These are phyloP conservation scores for Sesia apiformis DNA, from an alignment of 2,888 invertebrate species.

Conservation along the genomic window DNA sequence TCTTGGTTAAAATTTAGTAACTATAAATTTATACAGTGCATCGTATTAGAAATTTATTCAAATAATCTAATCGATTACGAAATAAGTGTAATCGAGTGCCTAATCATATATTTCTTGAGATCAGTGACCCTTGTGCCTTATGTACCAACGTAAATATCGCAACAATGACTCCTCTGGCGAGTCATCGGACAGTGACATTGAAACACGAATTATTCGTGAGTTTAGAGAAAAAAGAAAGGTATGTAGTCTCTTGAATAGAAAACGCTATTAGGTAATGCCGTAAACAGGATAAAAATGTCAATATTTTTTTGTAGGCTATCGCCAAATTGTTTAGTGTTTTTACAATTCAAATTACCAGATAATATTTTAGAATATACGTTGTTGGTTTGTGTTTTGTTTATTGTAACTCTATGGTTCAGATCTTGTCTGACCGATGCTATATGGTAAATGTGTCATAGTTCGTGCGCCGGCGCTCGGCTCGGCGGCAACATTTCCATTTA, in stretches of 20 bases:
- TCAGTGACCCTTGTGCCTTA: conserved; percentile 12
- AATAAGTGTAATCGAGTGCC: neutral
- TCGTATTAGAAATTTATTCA: neutral
- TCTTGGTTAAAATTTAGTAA: no score
- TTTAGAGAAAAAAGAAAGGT: conserved; percentile 18
- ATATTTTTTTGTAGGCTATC: no score
- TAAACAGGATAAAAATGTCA: no score
- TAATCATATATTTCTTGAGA: conserved; percentile 1
- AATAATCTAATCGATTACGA: neutral
- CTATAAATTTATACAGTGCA: no score
- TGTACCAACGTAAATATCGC: conserved; percentile 4
- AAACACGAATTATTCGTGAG: conserved; percentile 14
- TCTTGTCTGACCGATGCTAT: no score
- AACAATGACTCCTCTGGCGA: conserved; percentile 10
- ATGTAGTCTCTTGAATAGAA: conserved; percentile 4
- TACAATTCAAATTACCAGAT: no score
- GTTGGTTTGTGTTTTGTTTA: no score
- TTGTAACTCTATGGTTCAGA: no score
- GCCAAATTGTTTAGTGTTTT: no score
- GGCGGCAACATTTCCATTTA: neutral
- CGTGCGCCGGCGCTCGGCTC: neutral
- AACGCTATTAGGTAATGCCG: neutral
- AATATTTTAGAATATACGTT: no score
- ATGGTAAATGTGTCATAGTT: neutral
- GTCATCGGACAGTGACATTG: conserved; percentile 21